Evolutionary conservation across 2,888 invertebrate species (phyloP), one percentile per base, ranked within the genome.

Genomic region (Ephialtes manifestator): DNA sequence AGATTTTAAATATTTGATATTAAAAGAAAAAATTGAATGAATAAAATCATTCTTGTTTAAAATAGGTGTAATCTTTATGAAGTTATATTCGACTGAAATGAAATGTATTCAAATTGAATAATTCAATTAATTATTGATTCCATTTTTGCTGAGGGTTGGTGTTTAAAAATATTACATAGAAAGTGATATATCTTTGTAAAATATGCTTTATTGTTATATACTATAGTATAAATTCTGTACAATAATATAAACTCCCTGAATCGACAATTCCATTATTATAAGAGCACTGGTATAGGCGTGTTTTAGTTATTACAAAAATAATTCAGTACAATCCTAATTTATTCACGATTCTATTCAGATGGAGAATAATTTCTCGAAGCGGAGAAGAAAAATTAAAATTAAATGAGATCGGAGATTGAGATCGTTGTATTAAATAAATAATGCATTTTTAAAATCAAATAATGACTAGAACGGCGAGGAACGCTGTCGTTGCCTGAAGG

Each of bases 401-500:
- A 72, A 81, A 85, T 89, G 91, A 93, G 90, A 92, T 92, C 92
- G 88, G 86, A 63, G 70, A 85, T 86, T 88, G 91, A 91, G 91
- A 93, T 92, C 90, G 58, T 74, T 70, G 68, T 60, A 70, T 79
- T 43, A 60, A 46, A 68, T 53, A 68, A 77, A 71, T 46, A 55
- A 84, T 71, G 43, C 4, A 20, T 88, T 87, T 80, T 85, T 87
- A 88, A 86, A 87, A 81, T 84, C 78, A 71, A 84, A 84, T 87
- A 87, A 87, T 93, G 93, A 93, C 93, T 93, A 93, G 93, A 93
- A 92, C 87, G 86, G 88, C 89, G 87, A 93, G 93, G 93, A 93
- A 93, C 93, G 89, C 87, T 90, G 87, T 82, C 85, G 72, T 87
- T 72, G 78, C 43, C 74, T 77, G 85, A 79, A 81, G 63, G 65